Percentiles rank a stretch among this genome's conserved stretches.
Evolutionary conservation across 2,113 vertebrate genomes (phyloP).

Genomic region (Holacanthus passer): DNA sequence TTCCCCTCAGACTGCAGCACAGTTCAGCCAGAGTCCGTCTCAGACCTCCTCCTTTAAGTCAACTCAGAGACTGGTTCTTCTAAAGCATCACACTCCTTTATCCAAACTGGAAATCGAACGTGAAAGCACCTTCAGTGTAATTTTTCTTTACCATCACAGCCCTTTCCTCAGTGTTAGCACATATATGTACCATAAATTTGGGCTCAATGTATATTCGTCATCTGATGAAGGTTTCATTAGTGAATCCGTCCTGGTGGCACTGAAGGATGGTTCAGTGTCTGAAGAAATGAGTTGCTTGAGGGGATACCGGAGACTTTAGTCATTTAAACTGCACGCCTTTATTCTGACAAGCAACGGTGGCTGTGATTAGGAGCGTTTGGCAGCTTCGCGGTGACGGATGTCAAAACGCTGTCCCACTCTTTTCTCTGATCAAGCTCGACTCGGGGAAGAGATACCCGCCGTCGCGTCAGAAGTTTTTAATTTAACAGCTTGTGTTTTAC

Average conservation of each 20-base stretch:
- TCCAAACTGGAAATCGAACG: not conserved
- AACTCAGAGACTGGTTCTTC: not conserved
- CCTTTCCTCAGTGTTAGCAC: not conserved
- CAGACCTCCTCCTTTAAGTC: slow-evolving; percentile 1
- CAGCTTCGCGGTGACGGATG: slow-evolving; percentile 36
- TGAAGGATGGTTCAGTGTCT: slow-evolving; percentile 16
- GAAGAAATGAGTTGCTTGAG: slow-evolving; percentile 19
- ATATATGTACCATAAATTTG: not conserved
- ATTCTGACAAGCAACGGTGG: slow-evolving; percentile 32
- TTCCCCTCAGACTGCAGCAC: not conserved
- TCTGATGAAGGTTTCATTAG: not conserved
- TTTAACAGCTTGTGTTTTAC: slow-evolving; percentile 53
- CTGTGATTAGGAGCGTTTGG: slow-evolving; percentile 44
- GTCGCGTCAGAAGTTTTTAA: slow-evolving; percentile 28
- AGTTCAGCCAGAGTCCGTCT: not conserved
- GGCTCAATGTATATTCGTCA: not conserved
- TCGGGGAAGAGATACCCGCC: not conserved
- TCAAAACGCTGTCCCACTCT: slow-evolving; percentile 24
- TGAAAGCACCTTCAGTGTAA: not conserved
- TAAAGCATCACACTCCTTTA: too few relatives aligned
- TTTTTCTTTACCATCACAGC: not conserved
- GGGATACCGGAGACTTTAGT: slow-evolving; percentile 14
- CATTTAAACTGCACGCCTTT: slow-evolving; percentile 30
- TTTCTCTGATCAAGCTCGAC: slow-evolving; percentile 44
- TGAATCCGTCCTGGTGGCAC: not conserved